These are phyloP conservation scores for Margaritifera margaritifera DNA, from an alignment of 2,888 invertebrate species.

Conservation along the genomic window DNA sequence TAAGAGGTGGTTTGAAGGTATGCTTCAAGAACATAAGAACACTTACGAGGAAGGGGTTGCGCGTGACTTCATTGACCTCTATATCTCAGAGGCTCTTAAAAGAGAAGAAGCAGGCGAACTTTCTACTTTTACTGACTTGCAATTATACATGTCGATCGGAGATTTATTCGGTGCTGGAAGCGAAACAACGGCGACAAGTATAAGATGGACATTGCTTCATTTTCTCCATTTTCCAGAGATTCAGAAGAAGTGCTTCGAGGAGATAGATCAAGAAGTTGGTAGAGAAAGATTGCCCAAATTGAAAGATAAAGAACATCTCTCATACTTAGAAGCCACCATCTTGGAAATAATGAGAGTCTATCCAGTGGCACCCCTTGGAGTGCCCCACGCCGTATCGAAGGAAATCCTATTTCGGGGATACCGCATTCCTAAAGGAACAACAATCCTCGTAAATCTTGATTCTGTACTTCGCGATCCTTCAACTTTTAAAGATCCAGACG, in stretches of 20 bases:
- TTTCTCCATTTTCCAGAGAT: slow-evolving; percentile 84
- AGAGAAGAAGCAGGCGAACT: not conserved
- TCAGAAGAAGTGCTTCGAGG: slow-evolving; percentile 33
- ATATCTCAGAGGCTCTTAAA: slow-evolving; percentile 6
- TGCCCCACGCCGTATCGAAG: slow-evolving; percentile 42
- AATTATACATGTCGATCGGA: slow-evolving; percentile 26
- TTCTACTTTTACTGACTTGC: slow-evolving; percentile 19
- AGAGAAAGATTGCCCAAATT: slow-evolving; percentile 34
- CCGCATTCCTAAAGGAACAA: slow-evolving; percentile 56
- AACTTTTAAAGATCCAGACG: slow-evolving; percentile 44
- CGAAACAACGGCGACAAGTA: slow-evolving; percentile 87
- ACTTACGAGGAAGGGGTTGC: slow-evolving; percentile 6
- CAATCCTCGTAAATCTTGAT: slow-evolving; percentile 47
- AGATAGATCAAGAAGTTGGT: slow-evolving; percentile 67
- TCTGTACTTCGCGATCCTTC: slow-evolving; percentile 47
- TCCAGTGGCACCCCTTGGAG: slow-evolving; percentile 45
- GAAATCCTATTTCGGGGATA: slow-evolving; percentile 57
- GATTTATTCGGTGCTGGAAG: slow-evolving; percentile 58
- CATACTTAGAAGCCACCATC: slow-evolving; percentile 58
- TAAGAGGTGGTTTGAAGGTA: slow-evolving; percentile 7
- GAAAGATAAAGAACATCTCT: slow-evolving; percentile 37
- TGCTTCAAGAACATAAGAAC: slow-evolving; percentile 9
- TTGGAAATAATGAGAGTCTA: slow-evolving; percentile 55
- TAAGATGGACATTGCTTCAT: slow-evolving; percentile 87
- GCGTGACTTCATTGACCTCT: slow-evolving; percentile 21